Conservation (phyloP, 2,888 invertebrate species). For the Meliscaeva auricollis region DNA sequence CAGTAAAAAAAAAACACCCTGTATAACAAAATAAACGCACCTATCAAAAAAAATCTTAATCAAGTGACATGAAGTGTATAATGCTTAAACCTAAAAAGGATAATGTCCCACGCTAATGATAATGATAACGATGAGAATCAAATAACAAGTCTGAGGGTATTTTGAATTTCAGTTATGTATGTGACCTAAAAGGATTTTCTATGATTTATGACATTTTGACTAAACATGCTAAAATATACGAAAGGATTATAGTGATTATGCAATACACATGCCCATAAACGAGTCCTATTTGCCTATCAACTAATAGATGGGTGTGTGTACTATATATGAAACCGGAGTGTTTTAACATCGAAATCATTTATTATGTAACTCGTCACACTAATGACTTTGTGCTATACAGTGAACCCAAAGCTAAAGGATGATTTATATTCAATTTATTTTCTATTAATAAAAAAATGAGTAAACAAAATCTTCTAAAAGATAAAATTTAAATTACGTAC, state of each 20-base stretch:
- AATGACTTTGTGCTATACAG: background rate
- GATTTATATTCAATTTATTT: no score
- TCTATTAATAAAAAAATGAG: no score
- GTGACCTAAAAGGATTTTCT: slow-evolving; percentile 14
- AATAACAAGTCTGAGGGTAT: background rate
- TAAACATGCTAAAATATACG: slow-evolving; percentile 5
- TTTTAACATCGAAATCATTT: background rate
- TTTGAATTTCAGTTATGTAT: background rate
- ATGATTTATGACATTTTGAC: slow-evolving; percentile 2
- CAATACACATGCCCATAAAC: background rate
- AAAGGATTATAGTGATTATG: slow-evolving; percentile 6
- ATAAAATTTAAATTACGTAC: background rate
- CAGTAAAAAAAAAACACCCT: no score
- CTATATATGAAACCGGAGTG: background rate
- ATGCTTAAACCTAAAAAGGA: no score
- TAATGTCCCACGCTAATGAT: background rate
- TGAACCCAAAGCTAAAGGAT: background rate
- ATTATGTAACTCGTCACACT: background rate
- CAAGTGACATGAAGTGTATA: no score
- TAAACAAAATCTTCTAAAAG: background rate
- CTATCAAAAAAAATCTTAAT: no score
- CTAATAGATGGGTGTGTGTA: slow-evolving; percentile 11
- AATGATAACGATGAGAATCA: background rate
- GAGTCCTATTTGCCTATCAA: background rate
- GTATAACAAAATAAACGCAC: no score